Evolutionary conservation across 64 coral and sea anemone genomes (phyloP).

Genomic region (Pachyseris speciosa): DNA sequence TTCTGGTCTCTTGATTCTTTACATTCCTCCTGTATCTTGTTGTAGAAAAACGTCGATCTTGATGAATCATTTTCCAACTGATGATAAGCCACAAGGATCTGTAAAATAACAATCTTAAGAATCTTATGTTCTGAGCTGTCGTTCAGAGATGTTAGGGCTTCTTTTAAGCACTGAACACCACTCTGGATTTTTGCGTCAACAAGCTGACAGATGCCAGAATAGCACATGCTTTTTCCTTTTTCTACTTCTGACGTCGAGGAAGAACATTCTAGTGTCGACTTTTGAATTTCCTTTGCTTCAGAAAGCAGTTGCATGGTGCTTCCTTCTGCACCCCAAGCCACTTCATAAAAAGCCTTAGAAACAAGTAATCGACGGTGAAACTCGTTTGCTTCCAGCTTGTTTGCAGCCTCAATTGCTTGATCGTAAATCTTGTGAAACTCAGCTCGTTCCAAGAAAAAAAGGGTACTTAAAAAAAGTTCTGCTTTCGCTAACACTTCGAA

Average conservation of each 20-base stretch:
- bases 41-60: not conserved
- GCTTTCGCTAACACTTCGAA: not conserved
- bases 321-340: not conserved
- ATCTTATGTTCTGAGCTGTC: not conserved
- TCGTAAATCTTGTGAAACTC: not conserved
- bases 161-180: not conserved
- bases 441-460: not conserved
- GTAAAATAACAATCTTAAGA: not conserved
- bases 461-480: not conserved
- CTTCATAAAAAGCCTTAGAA: not conserved
- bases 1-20: not conserved
- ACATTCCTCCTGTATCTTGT: not conserved
- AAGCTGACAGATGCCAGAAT: not conserved
- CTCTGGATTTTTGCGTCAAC: not conserved
- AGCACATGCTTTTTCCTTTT: not conserved
- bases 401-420: not conserved
- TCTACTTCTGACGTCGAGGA: not conserved
- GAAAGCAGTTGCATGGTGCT: not conserved
- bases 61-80: not conserved
- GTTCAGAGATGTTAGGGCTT: not conserved
- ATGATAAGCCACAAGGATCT: not conserved
- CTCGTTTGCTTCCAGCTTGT: too few species aligned
- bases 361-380: not conserved
- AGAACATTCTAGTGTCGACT: too few species aligned
- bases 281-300: not conserved